These are phyloP conservation scores for Eurytemora carolleeae DNA, from an alignment of 1,140 invertebrate genomes.

Conservation along the genomic window DNA sequence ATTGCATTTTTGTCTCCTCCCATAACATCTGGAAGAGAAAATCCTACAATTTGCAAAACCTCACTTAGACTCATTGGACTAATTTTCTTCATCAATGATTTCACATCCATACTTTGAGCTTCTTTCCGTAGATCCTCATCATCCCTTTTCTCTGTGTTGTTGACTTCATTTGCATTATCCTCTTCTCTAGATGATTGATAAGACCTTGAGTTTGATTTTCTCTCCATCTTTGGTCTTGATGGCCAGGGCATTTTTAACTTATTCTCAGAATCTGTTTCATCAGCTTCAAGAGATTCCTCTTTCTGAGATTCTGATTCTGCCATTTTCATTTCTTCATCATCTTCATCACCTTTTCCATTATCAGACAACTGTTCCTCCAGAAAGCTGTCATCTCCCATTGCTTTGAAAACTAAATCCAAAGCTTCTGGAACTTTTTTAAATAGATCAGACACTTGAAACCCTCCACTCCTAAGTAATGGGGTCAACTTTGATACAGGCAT, in stretches of 20 bases:
- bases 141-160: background rate
- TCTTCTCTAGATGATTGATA: background rate
- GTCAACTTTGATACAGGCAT: background rate
- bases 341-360: background rate
- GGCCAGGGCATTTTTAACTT: background rate
- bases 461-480: background rate
- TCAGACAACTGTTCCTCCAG: background rate
- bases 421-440: background rate
- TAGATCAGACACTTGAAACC: background rate
- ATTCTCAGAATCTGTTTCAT: background rate
- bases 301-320: too few species aligned
- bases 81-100: background rate
- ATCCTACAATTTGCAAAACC: background rate
- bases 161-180: background rate
- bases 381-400: background rate
- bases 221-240: background rate
- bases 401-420: background rate
- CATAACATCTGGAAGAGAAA: background rate
- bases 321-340: background rate
- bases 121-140: background rate
- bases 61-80: background rate
- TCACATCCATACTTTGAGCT: background rate
- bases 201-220: background rate
- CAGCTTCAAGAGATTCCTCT: background rate
- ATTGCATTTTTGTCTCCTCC: background rate